phyloP scores from a whole-genome alignment of 64 coral and sea anemone species.

The Exaiptasia diaphana region DNA sequence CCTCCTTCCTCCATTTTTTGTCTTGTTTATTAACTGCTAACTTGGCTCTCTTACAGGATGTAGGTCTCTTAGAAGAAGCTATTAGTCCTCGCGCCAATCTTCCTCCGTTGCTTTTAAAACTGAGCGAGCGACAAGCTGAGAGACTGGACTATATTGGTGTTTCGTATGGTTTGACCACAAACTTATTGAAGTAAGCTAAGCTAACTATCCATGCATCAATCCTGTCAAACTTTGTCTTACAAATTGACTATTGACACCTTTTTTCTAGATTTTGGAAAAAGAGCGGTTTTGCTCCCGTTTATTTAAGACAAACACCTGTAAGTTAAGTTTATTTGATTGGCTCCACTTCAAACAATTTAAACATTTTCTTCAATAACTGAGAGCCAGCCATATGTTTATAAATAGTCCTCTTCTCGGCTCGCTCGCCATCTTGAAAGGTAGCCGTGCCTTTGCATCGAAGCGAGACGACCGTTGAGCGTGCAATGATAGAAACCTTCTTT shows the following conservation, averaged over 20 bases:
- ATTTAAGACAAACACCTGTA: slow-evolving; percentile 87
- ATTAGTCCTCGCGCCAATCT: slow-evolving; percentile 68
- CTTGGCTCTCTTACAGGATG: slow-evolving; percentile 13
- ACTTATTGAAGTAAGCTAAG: slow-evolving; percentile 61
- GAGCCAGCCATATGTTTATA: no score
- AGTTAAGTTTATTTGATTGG: slow-evolving; percentile 22
- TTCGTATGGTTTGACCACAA: slow-evolving; percentile 74
- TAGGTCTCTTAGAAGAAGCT: slow-evolving; percentile 62
- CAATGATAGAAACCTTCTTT: no score
- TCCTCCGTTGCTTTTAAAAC: slow-evolving; percentile 83
- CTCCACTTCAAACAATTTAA: no score
- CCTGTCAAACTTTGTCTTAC: not conserved
- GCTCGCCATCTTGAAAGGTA: no score
- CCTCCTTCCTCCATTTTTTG: not conserved
- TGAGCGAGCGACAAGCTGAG: slow-evolving; percentile 74
- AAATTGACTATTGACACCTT: not conserved
- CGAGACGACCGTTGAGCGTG: no score
- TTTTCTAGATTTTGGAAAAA: slow-evolving; percentile 91
- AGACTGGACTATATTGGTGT: slow-evolving; percentile 90
- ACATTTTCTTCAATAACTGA: no score
- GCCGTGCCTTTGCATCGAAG: no score
- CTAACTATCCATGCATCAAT: not conserved
- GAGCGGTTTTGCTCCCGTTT: slow-evolving; percentile 77
- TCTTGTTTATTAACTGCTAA: not conserved
- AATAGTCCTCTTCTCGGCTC: no score